Base-by-base conservation (phyloP, 2,113 vertebrate species). In the Eublepharis macularius region DNA sequence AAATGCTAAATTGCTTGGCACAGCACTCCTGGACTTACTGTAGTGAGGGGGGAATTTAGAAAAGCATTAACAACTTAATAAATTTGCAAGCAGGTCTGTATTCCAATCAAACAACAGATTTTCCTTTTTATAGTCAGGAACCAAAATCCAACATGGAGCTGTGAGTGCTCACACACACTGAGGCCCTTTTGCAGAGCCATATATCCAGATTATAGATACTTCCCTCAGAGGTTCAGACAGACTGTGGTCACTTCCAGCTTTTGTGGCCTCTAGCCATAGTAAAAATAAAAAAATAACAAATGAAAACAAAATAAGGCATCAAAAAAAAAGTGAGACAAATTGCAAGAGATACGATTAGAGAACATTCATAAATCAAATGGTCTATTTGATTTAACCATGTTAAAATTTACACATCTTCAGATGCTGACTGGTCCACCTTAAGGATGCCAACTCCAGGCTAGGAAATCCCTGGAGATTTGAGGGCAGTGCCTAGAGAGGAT, bases 11-110 rank as follows among this genome's bases (percentile, higher is more conserved):
- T 80, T 1, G 63, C 75, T 54, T 82, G 57, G 49, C 34, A 12
- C 75, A 68, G 88, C 45, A 1, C 32, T 2, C 54, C 41, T 17
- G 13, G 83, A 74, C 43, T 80, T 85, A 84, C 91, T 76, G 68
- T 1, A 54, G 47, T 34, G 80, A 77, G 45, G 45, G 8, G 77
- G 74, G 76, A 51, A 68, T 57, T 68, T 29, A 21, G 21, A 76
- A 68, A 47, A 74, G 6, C 2, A 6, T 43, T 34, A 85, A 63
- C 49, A 85, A 57, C 2, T 26, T 29, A 63, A 63, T 26, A 63
- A 26, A 16, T 26, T 49, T 32, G 26, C 69, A 51, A 39, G 36
- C n/a, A 63, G 51, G 41, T 60, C 11, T 24, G 9, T 73, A 80
- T 39, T 63, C 73, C 36, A 68, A 9, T 54, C 51, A 49, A n/a